These are phyloP conservation scores for Tetragnatha versicolor DNA, from an alignment of 1,140 invertebrate genomes.

Conservation along the genomic window DNA sequence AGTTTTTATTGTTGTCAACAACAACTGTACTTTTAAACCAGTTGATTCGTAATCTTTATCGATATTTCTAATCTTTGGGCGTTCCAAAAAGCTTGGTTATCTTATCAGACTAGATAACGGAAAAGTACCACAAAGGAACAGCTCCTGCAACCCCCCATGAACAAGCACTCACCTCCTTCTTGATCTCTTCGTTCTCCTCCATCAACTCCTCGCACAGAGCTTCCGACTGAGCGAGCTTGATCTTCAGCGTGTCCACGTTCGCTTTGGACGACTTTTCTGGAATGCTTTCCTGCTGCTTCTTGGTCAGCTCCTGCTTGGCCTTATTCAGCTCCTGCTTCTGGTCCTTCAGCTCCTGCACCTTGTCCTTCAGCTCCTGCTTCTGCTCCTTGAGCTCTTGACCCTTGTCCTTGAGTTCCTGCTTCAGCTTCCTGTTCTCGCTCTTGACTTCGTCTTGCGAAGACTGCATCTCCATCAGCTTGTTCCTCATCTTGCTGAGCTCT, in stretches of 20 bases:
- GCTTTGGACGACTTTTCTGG: background rate
- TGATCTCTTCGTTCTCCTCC: conserved; percentile 96
- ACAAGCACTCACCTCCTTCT: conserved; percentile 74
- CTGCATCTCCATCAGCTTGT: conserved; percentile 83
- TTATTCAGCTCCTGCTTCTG: conserved; percentile 11
- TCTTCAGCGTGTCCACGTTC: conserved; percentile 65
- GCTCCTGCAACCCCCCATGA: background rate
- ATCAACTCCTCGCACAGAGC: conserved; percentile 89
- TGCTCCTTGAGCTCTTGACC: conserved; percentile 73
- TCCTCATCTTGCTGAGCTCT: conserved; percentile 73
- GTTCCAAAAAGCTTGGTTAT: no score
- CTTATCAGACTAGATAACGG: no score
- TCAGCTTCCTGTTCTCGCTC: conserved; percentile 81
- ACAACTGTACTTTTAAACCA: no score
- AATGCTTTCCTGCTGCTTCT: conserved; percentile 88
- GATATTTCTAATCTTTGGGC: no score
- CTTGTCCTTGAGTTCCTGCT: conserved; percentile 74
- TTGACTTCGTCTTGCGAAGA: conserved; percentile 74
- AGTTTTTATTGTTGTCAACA: no score
- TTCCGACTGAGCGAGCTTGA: conserved; percentile 81
- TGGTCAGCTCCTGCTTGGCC: conserved; percentile 89
- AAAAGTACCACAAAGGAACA: no score
- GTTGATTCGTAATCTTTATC: no score
- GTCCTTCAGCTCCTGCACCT: background rate
- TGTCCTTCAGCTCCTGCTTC: conserved; percentile 65